Base-by-base conservation (phyloP, 2,888 invertebrate species). In the Entomobrya multifasciata region DNA sequence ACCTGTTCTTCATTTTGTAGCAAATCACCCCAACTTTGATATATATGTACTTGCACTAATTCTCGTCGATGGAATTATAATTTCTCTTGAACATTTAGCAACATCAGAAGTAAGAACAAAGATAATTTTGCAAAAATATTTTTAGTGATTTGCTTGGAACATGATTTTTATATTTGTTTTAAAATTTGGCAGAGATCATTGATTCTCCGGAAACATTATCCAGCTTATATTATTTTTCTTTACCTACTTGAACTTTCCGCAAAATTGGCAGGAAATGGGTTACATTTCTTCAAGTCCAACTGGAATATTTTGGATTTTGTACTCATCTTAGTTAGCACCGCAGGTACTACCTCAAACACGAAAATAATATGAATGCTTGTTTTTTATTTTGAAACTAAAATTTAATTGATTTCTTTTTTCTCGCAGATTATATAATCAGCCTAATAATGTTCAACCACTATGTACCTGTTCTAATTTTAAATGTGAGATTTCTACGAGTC, bases 161-260 rank as follows among this genome's bases (percentile, higher is more conserved):
- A 44, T 27, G n/a, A 30, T 36, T 65, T 65, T 30, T 20, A n/a
- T n/a, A n/a, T 30, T 36, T 36, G 36, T 36, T 36, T 36, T 6
- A 36, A 36, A 36, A 36, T 25, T 17, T 80, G 41, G n/a, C 47
- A 86, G 86, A 62, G 86, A 62, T 74, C 81, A 27, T 55, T 76
- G 8, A 76, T 86, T 22, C 76, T 86, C 8, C 70, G 81, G 11
- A 76, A 57, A 57, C 86, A 86, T 47, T 86, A 86, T 57, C 80
- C 86, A 76, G 86, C 76, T 0, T 86, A 86, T 17, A 86, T 86
- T 49, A 41, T 86, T 4, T 86, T 86, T 27, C 47, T 80, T 13
- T 86, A 86, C 49, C 15, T 20, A 0, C 8, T 74, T n/a, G 86
- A 86, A 55, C 13, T 81, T 41, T 25, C 13, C 0, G 3, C 47